Conservation (phyloP, 2,888 invertebrate genomes). For the Rotaria macrura region DNA sequence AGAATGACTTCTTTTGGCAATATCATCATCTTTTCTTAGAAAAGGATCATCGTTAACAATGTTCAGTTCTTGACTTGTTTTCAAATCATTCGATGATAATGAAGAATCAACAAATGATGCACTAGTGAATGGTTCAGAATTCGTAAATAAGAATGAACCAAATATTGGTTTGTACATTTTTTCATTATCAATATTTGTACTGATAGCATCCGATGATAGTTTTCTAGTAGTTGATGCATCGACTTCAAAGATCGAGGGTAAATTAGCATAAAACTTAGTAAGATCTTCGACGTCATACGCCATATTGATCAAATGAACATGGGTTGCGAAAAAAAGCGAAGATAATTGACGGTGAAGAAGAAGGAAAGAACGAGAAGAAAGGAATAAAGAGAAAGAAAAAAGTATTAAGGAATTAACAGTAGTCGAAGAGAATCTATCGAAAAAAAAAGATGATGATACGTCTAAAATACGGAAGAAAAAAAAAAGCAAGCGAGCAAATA, state of each 20-base stretch:
- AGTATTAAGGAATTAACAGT: not conserved
- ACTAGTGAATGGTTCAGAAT: not conserved
- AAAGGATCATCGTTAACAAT: not conserved
- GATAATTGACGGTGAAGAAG: not conserved
- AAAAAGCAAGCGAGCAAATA: not conserved
- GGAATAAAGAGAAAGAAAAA: not conserved
- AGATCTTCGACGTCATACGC: not conserved
- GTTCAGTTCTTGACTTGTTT: not conserved
- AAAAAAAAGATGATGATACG: not conserved
- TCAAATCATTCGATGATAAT: not conserved
- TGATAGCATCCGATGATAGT: not conserved
- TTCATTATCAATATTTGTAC: not conserved
- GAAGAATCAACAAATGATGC: not conserved
- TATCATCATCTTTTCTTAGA: not conserved
- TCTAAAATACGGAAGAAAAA: not conserved
- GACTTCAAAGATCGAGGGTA: not conserved
- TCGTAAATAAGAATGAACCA: not conserved
- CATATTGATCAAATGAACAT: not conserved
- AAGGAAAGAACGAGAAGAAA: not conserved
- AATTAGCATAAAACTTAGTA: not conserved
- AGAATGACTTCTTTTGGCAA: not conserved
- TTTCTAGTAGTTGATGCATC: not conserved
- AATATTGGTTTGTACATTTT: not conserved
- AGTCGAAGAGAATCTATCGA: not conserved
- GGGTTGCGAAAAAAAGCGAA: not conserved